Evolutionary conservation across 2,888 invertebrate genomes (phyloP).

Genomic region (Exephanes ischioxanthus): DNA sequence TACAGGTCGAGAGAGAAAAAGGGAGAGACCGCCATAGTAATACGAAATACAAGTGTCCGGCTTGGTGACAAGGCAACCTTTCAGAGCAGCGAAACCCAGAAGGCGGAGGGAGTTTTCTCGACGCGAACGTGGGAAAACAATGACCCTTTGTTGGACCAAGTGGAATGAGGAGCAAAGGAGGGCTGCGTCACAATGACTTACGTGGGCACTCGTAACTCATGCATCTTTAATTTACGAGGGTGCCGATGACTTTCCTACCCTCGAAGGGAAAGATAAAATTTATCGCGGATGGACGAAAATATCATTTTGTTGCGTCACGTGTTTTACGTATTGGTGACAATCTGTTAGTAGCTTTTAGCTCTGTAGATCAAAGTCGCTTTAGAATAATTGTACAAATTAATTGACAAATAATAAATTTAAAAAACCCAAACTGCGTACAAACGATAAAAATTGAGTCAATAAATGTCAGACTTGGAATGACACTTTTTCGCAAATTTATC

Average conservation of each 20-base stretch:
- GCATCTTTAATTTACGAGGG: conserved; percentile 3
- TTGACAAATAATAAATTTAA: neutral
- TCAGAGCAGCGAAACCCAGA: conserved; percentile 31
- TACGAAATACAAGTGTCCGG: conserved; percentile 41
- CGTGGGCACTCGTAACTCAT: neutral
- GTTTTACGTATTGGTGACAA: neutral
- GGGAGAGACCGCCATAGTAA: neutral
- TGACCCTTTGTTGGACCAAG: conserved; percentile 51
- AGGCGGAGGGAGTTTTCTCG: conserved; percentile 15
- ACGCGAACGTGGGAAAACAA: conserved; percentile 63
- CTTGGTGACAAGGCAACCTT: conserved; percentile 33
- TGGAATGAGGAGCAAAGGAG: conserved; percentile 33
- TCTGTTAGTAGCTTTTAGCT: neutral
- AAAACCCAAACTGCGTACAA: too few species aligned
- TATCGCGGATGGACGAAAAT: neutral
- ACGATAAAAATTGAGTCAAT: too few species aligned
- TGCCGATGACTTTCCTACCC: neutral
- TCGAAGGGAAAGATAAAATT: neutral
- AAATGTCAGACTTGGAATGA: neutral
- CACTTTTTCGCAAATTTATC: neutral
- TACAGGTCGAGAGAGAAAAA: neutral
- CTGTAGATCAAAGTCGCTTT: neutral
- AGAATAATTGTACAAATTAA: neutral
- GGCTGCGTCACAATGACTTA: neutral
- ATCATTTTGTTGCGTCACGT: neutral